These are phyloP conservation scores for Myiotriccus ornatus DNA, from an alignment of 2,797 vertebrate genomes.

Conservation along the genomic window DNA sequence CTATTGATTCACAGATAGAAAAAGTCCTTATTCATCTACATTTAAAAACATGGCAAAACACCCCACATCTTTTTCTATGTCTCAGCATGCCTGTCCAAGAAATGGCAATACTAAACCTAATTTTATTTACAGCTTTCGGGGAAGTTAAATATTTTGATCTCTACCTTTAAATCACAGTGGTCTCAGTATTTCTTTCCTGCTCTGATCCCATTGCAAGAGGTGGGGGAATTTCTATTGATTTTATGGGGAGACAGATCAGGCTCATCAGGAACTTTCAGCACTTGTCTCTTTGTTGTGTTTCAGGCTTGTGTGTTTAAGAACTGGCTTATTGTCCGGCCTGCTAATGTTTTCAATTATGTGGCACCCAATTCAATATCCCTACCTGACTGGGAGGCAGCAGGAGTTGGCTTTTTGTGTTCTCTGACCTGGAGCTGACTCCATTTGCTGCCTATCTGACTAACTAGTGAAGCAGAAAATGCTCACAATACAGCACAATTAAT, in stretches of 20 bases:
- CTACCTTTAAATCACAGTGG: not conserved
- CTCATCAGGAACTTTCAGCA: not conserved
- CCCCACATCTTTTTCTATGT: accelerated
- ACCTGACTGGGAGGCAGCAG: slow-evolving; percentile 55
- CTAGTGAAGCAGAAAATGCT: slow-evolving; percentile 86
- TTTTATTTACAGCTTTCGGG: not conserved
- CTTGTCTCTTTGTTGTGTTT: not conserved
- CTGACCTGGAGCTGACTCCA: slow-evolving; percentile 75
- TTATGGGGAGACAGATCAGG: not conserved
- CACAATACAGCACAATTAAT: slow-evolving; percentile 84
- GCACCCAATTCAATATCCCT: slow-evolving; percentile 45
- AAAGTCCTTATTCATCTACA: not conserved
- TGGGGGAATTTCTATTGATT: not conserved
- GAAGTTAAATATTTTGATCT: not conserved
- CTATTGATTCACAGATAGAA: not conserved
- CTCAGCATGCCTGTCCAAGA: not conserved
- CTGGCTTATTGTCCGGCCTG: slow-evolving; percentile 32
- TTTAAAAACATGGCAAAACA: not conserved
- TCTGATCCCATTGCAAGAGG: not conserved
- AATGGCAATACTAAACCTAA: not conserved
- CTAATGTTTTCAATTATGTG: slow-evolving; percentile 58
- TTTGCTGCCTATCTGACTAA: slow-evolving; percentile 75
- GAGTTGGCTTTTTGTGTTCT: slow-evolving; percentile 65
- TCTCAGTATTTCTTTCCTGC: not conserved
- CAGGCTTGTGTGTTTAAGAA: not conserved